phyloP scores from a whole-genome alignment of 1,140 invertebrate species.

The Marisa cornuarietis region DNA sequence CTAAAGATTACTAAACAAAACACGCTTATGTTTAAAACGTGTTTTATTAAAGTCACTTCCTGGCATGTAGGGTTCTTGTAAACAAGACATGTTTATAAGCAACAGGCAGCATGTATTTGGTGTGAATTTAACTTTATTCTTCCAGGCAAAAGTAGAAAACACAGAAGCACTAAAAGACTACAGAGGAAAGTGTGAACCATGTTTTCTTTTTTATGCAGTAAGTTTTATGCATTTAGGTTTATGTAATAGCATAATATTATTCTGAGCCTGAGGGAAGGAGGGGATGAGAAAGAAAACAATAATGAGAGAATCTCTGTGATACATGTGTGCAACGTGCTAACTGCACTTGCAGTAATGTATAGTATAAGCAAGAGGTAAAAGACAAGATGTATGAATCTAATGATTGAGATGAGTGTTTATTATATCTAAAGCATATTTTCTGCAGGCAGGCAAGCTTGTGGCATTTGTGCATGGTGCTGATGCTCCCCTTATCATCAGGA shows the following conservation, averaged over 20 bases:
- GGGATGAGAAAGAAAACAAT: too few species aligned
- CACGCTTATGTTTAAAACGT: too few species aligned
- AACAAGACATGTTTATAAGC: too few species aligned
- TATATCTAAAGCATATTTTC: slow-evolving; percentile 21
- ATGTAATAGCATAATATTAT: background rate
- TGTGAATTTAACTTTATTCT: slow-evolving; percentile 7
- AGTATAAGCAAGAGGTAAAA: too few species aligned
- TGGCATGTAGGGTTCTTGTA: too few species aligned
- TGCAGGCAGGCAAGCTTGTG: slow-evolving; percentile 81
- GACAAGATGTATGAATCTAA: too few species aligned
- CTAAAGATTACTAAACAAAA: too few species aligned
- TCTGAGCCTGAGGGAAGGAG: background rate
- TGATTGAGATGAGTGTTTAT: too few species aligned
- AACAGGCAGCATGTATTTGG: too few species aligned
- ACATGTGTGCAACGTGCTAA: too few species aligned
- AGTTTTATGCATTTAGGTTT: slow-evolving; percentile 54
- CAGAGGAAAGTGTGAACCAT: slow-evolving; percentile 87
- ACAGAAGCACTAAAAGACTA: slow-evolving; percentile 82
- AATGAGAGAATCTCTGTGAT: too few species aligned
- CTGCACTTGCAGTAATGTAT: background rate
- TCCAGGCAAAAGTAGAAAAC: slow-evolving; percentile 83
- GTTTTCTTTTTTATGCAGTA: slow-evolving; percentile 90
- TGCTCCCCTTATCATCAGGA: slow-evolving; percentile 79
- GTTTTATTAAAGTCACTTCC: too few species aligned
- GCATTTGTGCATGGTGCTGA: slow-evolving; percentile 87